phyloP scores from a whole-genome alignment of 2,113 vertebrate genomes.

The Hypomesus transpacificus region DNA sequence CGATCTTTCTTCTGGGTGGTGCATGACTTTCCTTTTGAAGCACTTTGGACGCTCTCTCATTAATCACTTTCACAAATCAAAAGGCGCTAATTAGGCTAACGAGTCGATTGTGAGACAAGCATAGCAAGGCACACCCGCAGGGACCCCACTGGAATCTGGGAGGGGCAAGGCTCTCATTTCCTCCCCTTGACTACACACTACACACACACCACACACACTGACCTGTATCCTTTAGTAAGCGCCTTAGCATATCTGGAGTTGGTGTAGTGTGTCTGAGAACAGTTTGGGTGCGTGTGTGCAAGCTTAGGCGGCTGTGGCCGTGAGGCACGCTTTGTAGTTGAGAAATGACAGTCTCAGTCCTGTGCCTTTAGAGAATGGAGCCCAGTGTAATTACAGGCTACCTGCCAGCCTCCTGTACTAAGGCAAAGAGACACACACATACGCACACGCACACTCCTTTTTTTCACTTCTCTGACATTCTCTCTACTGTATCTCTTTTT shows the following conservation, averaged over 20 bases:
- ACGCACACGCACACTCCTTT: background rate
- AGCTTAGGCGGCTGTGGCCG: background rate
- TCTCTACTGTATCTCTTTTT: no score
- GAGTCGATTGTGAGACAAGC: conserved; percentile 23
- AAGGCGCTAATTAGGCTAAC: conserved; percentile 41
- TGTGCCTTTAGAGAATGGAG: conserved; percentile 1
- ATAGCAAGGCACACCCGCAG: conserved; percentile 34
- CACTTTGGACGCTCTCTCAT: conserved; percentile 27
- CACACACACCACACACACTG: conserved; percentile 11
- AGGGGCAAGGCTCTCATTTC: conserved; percentile 16
- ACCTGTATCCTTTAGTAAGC: background rate
- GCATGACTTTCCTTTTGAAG: conserved; percentile 18
- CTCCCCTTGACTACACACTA: conserved; percentile 23
- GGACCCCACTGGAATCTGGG: conserved; percentile 15
- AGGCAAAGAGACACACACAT: background rate
- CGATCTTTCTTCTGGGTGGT: conserved; percentile 12
- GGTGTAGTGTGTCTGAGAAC: conserved; percentile 4
- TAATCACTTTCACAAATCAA: conserved; percentile 49
- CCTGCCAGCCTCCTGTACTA: conserved; percentile 15
- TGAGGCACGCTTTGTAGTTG: conserved; percentile 18
- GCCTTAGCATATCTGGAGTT: background rate
- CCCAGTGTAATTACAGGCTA: conserved; percentile 28
- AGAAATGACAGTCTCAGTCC: conserved; percentile 10
- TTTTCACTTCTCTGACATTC: no score
- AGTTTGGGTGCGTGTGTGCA: background rate